Percentiles rank a stretch among this genome's conserved stretches.
phyloP scores from a whole-genome alignment of 2,113 vertebrate genomes.

The Cichladusa arquata region DNA sequence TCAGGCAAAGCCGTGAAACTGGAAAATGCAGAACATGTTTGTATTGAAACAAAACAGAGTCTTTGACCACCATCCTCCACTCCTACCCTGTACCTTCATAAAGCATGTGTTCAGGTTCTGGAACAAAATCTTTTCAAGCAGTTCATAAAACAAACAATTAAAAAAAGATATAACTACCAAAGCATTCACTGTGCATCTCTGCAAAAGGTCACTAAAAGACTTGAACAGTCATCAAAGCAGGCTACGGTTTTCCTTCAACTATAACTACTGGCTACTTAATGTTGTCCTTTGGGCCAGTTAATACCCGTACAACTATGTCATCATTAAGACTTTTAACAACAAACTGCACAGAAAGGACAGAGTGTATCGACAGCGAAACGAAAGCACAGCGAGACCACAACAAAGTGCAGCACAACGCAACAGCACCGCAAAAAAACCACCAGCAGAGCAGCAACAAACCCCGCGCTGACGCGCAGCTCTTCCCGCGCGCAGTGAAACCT shows the following conservation, averaged over 20 bases:
- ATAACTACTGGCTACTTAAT: not conserved
- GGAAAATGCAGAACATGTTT: not conserved
- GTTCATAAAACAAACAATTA: not conserved
- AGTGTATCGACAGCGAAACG: rapidly evolving
- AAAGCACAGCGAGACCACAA: not conserved
- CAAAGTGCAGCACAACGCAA: not conserved
- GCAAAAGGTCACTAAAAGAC: not conserved
- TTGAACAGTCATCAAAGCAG: not conserved
- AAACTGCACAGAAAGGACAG: not conserved
- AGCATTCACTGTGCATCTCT: not conserved
- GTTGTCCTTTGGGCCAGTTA: rapidly evolving
- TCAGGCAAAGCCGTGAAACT: rapidly evolving
- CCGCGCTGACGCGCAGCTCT: not conserved
- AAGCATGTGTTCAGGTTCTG: rapidly evolving
- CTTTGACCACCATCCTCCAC: not conserved
- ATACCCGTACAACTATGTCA: rapidly evolving
- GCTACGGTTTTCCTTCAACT: not conserved
- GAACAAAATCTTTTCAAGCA: not conserved
- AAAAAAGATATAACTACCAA: not conserved
- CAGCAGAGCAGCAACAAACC: not conserved
- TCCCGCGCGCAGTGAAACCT: not conserved
- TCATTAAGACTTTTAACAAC: not conserved
- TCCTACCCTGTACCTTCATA: not conserved
- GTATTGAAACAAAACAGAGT: not conserved
- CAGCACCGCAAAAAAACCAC: not conserved